A percentile compares a stretch with the other conserved stretches of the same genome.
Evolutionary conservation across 2,888 invertebrate species (phyloP).

Genomic region (Lasioglossum zephyrum): DNA sequence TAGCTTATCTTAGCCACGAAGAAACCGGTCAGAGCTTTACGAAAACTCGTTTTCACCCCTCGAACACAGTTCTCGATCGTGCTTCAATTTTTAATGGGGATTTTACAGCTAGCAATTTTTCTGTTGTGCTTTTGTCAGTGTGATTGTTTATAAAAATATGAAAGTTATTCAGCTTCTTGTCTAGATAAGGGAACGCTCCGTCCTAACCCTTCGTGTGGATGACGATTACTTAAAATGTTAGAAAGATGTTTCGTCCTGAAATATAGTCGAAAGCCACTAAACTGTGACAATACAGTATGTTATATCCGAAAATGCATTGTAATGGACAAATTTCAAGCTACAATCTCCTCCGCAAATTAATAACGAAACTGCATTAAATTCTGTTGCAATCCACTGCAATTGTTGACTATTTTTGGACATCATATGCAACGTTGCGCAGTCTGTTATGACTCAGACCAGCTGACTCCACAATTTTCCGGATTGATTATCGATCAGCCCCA

Average conservation of each 20-base stretch:
- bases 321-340: neutral
- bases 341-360: neutral
- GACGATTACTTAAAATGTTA: neutral
- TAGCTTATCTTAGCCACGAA: neutral
- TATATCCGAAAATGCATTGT: neutral
- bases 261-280: neutral
- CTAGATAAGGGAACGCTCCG: neutral
- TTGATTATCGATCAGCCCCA: neutral
- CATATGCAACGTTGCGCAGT: neutral
- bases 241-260: neutral
- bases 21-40: neutral
- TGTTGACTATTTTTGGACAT: neutral
- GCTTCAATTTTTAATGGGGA: neutral
- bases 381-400: neutral
- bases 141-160: neutral
- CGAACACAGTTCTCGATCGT: neutral
- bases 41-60: neutral
- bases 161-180: neutral
- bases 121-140: neutral
- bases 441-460: neutral
- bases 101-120: neutral
- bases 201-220: too few species aligned
- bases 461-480: neutral
- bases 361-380: constrained; percentile 1
- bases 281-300: too few species aligned